Base-by-base conservation (phyloP, 1,140 invertebrate species). In the Dreissena rostriformis region DNA sequence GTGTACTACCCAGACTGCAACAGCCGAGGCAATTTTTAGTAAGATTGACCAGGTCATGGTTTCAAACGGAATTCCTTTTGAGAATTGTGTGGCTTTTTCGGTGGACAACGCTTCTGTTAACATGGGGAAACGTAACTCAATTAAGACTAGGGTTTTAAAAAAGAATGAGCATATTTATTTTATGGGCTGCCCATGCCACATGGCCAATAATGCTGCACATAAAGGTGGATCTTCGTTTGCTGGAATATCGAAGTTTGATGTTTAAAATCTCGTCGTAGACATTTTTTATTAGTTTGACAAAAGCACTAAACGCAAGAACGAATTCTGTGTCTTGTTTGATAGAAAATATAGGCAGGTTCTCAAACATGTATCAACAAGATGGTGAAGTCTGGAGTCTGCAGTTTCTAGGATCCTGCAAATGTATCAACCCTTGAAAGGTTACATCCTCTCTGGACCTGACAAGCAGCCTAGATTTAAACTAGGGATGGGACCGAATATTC, bases 51-150 rank as follows among this genome's bases (percentile, higher is more conserved):
- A 79, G 26, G 24, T 79, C 19, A 24, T 79, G 19, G 26, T 22
- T n/a, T 1, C 52, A 6, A 79, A 67, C 29, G 39, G 26, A 7
- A 67, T 67, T 26, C 49, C 76, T 66, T 68, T 14, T 0, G 76
- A 67, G 24, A 79, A 70, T 1, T 79, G 76, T 79, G 65, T 67
- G 15, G 6, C 51, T 19, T 79, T 79, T 79, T 49, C 63, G 14
- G 76, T 68, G 29, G 75, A 78, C 49, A 78, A 78, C 53, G 75
- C 75, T n/a, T 78, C 65, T 39, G 75, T 78, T 12, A 78, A 78
- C 67, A 78, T 68, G 75, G 75, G 75, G 7, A 78, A 78, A 68
- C 39, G 65, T 17, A 51, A 79, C 0, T 70, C 29, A 2, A 79
- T 79, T 24, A 4, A 22, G 19, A 68, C 28, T 17, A 79, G 76